These are phyloP conservation scores for Micropterix aruncella DNA, from an alignment of 2,888 invertebrate species.

Conservation along the genomic window DNA sequence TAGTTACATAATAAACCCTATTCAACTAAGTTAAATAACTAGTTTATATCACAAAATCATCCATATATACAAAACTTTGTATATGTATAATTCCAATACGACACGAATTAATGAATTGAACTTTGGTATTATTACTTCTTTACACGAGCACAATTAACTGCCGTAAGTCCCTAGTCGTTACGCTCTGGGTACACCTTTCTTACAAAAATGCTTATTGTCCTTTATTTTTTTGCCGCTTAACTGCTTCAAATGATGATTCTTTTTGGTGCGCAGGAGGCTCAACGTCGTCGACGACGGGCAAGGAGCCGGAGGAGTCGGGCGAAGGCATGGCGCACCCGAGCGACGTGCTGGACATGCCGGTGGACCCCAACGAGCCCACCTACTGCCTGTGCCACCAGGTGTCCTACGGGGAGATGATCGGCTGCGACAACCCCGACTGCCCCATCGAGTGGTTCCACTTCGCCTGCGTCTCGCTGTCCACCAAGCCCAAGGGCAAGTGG, in stretches of 20 bases:
- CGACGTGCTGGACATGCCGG: constrained; percentile 82
- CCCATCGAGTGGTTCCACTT: constrained; percentile 96
- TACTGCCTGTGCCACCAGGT: constrained; percentile 97
- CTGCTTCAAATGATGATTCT: neutral
- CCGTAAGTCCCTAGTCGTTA: too few relatives aligned
- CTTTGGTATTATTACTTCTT: too few relatives aligned
- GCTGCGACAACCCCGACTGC: constrained; percentile 83
- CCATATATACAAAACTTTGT: too few relatives aligned
- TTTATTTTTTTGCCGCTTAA: constrained; percentile 1
- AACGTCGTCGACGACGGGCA: neutral
- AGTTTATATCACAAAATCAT: too few relatives aligned
- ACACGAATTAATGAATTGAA: too few relatives aligned
- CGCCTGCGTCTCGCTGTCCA: constrained; percentile 80
- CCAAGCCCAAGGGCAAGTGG: constrained; percentile 92
- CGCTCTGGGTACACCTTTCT: neutral
- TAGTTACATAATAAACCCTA: too few relatives aligned
- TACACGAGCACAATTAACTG: too few relatives aligned
- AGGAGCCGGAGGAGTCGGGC: constrained; percentile 19
- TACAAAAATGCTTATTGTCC: neutral
- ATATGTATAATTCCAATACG: too few relatives aligned
- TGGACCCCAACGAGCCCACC: constrained; percentile 96
- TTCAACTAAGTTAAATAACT: too few relatives aligned
- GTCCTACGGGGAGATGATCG: constrained; percentile 94
- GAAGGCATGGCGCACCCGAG: constrained; percentile 68
- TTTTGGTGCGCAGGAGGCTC: neutral